Base-by-base conservation (phyloP, 2,888 invertebrate genomes). In the Tetrapedia diversipes region DNA sequence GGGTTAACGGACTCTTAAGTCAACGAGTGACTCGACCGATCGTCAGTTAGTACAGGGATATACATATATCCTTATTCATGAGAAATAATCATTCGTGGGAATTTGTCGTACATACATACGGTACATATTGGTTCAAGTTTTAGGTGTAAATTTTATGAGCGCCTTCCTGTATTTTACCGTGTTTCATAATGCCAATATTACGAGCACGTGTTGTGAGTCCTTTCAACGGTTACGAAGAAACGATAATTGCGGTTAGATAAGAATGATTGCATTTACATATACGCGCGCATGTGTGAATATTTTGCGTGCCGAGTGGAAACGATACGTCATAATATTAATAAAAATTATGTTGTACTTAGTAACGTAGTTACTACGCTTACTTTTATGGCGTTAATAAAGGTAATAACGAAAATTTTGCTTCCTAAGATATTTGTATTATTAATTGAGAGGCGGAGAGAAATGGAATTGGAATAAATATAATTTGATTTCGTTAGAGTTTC, bases 1-100 rank as follows among this genome's bases (percentile, higher is more conserved):
- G 64, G 74, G 74, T 75, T 59, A 73, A 73, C 54, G 65, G 53
- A 75, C 74, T 73, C 65, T 65, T 60, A 47, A 54, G 59, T 60
- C 74, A 75, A 73, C 59, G 45, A 65, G 49, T 53, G 47, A 54
- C 41, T 71, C 49, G 54, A 22, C 29, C 39, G 59, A 53, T 63
- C n/a, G n/a, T n/a, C 43, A 4, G 43, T 37, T 10, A n/a, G n/a
- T 37, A 45, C 27, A n/a, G 29, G 11, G 39, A 27, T 27, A 8
- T 10, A 11, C 47, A 47, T 24, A n/a, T n/a, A n/a, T n/a, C n/a
- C n/a, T 32, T 59, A 37, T 66, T 59, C 43, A 29, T 29, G 60
- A 60, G 37, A 59, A 53, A 16, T 68, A n/a, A n/a, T n/a, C n/a
- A n/a, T n/a, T n/a, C n/a, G n/a, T n/a, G n/a, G n/a, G n/a, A n/a